phyloP scores from a whole-genome alignment of 1,140 invertebrate species.

The Chironomus tepperi region DNA sequence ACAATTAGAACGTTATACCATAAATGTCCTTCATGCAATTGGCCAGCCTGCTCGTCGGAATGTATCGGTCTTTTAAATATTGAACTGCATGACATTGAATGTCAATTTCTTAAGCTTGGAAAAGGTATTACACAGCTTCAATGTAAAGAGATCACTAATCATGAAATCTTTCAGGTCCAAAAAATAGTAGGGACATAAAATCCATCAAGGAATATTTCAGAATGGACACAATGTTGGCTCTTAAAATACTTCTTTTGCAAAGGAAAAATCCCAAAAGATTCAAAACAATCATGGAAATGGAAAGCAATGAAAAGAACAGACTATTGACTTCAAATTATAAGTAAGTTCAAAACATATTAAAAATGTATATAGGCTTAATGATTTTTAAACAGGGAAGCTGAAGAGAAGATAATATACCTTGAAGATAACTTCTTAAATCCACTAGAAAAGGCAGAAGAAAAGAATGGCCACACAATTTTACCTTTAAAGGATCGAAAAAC shows the following conservation, averaged over 20 bases:
- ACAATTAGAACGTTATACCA: constrained; percentile 32
- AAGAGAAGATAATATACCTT: constrained; percentile 53
- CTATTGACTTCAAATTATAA: constrained; percentile 57
- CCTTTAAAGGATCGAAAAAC: constrained; percentile 44
- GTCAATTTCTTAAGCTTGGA: constrained; percentile 50
- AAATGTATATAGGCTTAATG: no score
- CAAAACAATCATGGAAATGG: constrained; percentile 53
- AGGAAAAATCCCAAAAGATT: constrained; percentile 54
- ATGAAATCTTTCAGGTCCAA: constrained; percentile 27
- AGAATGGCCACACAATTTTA: constrained; percentile 37
- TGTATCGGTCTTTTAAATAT: constrained; percentile 54
- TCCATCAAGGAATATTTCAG: constrained; percentile 33
- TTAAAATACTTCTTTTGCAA: constrained; percentile 59
- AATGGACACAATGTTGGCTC: constrained; percentile 52
- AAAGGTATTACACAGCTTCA: constrained; percentile 33
- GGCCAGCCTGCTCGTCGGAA: constrained; percentile 56
- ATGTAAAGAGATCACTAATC: no score
- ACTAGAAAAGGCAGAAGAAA: constrained; percentile 40
- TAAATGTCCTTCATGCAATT: constrained; percentile 45
- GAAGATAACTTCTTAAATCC: constrained; percentile 48
- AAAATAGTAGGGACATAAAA: constrained; percentile 28
- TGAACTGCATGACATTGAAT: constrained; percentile 58
- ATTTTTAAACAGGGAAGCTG: constrained; percentile 50
- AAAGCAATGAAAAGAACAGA: constrained; percentile 59
- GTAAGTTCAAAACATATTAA: no score